phyloP scores from a whole-genome alignment of 2,797 vertebrate species.

The Brachyrhaphis roseni region DNA sequence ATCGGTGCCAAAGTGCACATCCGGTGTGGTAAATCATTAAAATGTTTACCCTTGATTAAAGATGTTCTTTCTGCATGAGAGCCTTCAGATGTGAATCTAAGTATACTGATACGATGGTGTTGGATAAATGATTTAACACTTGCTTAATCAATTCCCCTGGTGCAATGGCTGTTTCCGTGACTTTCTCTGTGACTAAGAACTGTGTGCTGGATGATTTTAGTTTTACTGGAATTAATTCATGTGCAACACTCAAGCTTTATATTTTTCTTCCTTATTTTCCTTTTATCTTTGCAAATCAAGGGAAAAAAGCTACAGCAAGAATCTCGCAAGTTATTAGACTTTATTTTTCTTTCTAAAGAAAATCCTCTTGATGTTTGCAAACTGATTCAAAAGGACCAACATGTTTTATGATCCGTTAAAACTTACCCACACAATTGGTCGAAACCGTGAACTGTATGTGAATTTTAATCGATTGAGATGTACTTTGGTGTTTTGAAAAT shows the following conservation, averaged over 20 bases:
- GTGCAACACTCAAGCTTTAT: constrained; percentile 8
- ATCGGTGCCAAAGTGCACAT: constrained; percentile 42
- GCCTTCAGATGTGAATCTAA: constrained; percentile 35
- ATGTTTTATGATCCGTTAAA: not conserved
- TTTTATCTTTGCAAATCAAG: constrained; percentile 22
- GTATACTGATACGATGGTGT: constrained; percentile 36
- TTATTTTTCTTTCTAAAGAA: constrained; percentile 1
- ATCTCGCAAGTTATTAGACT: not conserved
- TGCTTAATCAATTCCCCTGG: constrained; percentile 45
- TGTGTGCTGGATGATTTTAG: constrained; percentile 8
- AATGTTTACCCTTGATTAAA: constrained; percentile 63
- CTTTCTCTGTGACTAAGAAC: constrained; percentile 27
- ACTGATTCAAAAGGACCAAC: not conserved
- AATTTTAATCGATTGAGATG: not conserved
- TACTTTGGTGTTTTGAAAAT: not conserved
- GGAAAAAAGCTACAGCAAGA: not conserved
- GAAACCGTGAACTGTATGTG: not conserved
- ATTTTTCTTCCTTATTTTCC: constrained; percentile 5
- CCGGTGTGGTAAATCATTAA: constrained; percentile 62
- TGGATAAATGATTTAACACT: constrained; percentile 62
- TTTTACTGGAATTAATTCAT: constrained; percentile 11
- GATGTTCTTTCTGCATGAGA: constrained; percentile 41
- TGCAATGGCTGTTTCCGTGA: constrained; percentile 36
- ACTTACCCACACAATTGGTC: not conserved
- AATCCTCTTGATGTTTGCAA: not conserved